phyloP scores from a whole-genome alignment of 2,797 vertebrate species.

The Argyrosomus regius region DNA sequence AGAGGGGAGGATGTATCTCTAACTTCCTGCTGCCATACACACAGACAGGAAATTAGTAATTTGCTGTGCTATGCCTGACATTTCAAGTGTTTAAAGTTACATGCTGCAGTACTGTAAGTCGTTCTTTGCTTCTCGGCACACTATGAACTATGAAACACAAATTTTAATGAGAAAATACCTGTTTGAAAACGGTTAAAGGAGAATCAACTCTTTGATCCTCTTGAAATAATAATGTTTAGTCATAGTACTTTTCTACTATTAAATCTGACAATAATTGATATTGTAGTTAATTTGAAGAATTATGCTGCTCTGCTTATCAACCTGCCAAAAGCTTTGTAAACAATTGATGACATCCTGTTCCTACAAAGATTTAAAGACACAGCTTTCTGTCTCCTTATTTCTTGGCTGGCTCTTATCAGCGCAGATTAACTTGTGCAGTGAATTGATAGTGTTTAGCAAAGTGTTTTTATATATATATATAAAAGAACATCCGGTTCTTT shows the following conservation, averaged over 20 bases:
- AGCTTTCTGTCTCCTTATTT: conserved; percentile 18
- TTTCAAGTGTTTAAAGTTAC: conserved; percentile 69
- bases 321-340: conserved; percentile 42
- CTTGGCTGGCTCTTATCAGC: conserved; percentile 16
- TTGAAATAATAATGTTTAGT: neutral
- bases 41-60: conserved; percentile 84
- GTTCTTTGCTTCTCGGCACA: conserved; percentile 29
- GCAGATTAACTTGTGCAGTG: conserved; percentile 7
- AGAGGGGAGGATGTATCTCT: conserved; percentile 83
- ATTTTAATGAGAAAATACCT: neutral
- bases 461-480: neutral
- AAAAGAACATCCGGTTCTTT: neutral
- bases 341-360: conserved; percentile 50
- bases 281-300: conserved; percentile 24
- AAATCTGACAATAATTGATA: conserved; percentile 9
- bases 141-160: conserved; percentile 1
- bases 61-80: conserved; percentile 78
- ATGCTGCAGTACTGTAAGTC: conserved; percentile 49
- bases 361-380: conserved; percentile 29
- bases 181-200: conserved; percentile 1
- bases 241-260: neutral
- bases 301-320: conserved; percentile 48
- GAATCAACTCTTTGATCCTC: neutral
- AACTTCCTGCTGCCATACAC: conserved; percentile 83
- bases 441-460: neutral